Evolutionary conservation across 2,797 vertebrate species (phyloP), one percentile per base, ranked within the genome.

Genomic region (Spheniscus humboldti): DNA sequence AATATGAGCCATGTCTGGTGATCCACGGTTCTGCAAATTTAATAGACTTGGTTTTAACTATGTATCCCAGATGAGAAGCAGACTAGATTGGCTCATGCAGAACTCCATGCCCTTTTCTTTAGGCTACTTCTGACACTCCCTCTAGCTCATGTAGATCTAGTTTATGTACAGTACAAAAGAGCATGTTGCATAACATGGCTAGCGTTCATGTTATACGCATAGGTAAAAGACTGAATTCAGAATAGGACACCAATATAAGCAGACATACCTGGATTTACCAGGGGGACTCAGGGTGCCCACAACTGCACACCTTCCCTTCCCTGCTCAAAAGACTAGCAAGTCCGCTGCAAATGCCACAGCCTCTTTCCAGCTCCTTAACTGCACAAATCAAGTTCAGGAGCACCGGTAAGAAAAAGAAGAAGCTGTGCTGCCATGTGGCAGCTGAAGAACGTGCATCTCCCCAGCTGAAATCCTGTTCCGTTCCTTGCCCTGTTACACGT

Each of bases 121-220:
- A 81, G 22, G 10, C 13, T 84, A 18, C 20, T 88, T 68, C 66
- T 92, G 57, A 48, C 28, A n/a, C 3, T 52, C 5, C 3, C 4
- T 2, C 3, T 63, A 48, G 18, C 18, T 86, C 14, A 39, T 16
- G 39, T 1, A 69, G 55, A 22, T 30, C 18, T 50, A 60, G 15
- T 80, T 67, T 45, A 56, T 28, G 5, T 31, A 48, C 3, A 6
- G 27, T 68, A 16, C 20, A 86, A 28, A 59, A 83, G 66, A 47
- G 2, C 11, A 53, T 0, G 3, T 19, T 35, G 16, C 27, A 13
- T 59, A 73, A 43, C 1, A 0, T 31, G 14, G 7, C 30, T 67
- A 68, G 10, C 4, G 10, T 13, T 87, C 22, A 14, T 43, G 14
- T 60, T 66, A 30, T 14, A 39, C 22, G 5, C 4, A 39, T 10